Evolutionary conservation across 2,888 invertebrate species (phyloP).

Genomic region (Galeruca laticollis): DNA sequence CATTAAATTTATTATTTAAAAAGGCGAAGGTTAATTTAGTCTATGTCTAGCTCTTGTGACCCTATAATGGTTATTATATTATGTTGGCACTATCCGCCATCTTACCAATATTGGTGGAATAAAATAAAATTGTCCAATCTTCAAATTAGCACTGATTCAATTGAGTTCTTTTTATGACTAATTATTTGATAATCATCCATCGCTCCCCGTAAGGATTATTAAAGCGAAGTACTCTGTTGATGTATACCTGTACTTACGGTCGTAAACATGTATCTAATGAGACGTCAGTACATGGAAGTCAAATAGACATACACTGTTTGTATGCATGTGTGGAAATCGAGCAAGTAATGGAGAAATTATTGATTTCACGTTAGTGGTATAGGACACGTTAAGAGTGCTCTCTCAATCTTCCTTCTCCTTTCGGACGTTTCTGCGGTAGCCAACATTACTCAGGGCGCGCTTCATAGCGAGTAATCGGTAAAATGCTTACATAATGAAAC

Average conservation of each 20-base stretch:
- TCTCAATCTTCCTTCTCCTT: constrained; percentile 7
- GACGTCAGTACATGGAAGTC: background rate
- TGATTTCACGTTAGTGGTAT: constrained; percentile 15
- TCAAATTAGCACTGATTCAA: too few species aligned
- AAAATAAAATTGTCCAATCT: too few species aligned
- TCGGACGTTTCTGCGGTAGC: background rate
- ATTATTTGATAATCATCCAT: too few species aligned
- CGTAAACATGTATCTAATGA: background rate
- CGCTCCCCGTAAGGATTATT: too few species aligned
- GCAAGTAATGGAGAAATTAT: constrained; percentile 8
- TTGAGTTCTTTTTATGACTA: too few species aligned
- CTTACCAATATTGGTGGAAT: too few species aligned
- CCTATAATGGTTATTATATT: too few species aligned
- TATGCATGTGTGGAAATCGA: constrained; percentile 13
- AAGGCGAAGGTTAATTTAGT: too few species aligned
- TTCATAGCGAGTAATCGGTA: constrained; percentile 15
- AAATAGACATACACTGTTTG: background rate
- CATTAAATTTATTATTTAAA: too few species aligned
- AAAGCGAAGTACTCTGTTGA: background rate
- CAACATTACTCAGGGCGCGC: constrained; percentile 12
- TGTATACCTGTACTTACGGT: background rate
- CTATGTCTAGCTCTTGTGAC: too few species aligned
- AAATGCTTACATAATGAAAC: constrained; percentile 27
- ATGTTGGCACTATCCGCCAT: too few species aligned
- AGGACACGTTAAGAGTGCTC: constrained; percentile 11